Evolutionary conservation across 2,797 vertebrate species (phyloP).

Genomic region (Sebastes jordani): DNA sequence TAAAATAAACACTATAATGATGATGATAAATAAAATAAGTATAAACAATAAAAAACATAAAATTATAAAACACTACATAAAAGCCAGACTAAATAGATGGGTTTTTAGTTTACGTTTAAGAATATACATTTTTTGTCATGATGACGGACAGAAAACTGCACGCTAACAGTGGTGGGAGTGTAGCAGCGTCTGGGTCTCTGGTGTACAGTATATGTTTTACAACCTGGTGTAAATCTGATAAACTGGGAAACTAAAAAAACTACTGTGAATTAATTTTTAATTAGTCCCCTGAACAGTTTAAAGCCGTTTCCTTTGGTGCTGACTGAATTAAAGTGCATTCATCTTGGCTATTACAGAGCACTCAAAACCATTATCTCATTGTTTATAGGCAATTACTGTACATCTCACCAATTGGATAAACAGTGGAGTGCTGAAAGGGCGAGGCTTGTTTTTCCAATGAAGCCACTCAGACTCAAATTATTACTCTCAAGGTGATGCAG

Average conservation of each 20-base stretch:
- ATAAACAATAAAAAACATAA: too few species aligned
- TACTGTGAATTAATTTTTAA: neutral
- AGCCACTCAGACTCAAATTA: neutral
- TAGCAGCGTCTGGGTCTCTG: conserved; percentile 5
- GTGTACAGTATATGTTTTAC: conserved; percentile 13
- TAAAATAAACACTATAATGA: too few species aligned
- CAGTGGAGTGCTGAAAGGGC: neutral
- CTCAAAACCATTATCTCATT: neutral
- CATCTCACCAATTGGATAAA: neutral
- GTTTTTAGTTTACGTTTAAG: too few species aligned
- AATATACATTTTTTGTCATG: too few species aligned
- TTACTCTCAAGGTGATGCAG: neutral
- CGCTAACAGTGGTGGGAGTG: conserved; percentile 1
- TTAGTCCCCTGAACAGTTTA: neutral
- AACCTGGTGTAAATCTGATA: neutral
- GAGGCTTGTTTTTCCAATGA: neutral
- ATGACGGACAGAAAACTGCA: neutral
- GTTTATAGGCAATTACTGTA: neutral
- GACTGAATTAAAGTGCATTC: neutral
- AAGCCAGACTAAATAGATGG: too few species aligned
- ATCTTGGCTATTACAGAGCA: neutral
- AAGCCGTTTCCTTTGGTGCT: neutral
- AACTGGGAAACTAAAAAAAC: neutral
- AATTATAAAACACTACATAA: too few species aligned
- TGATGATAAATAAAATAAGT: too few species aligned